Evolutionary conservation across 2,888 invertebrate species (phyloP), one percentile per base, ranked within the genome.

Genomic region (Pterostichus madidus): DNA sequence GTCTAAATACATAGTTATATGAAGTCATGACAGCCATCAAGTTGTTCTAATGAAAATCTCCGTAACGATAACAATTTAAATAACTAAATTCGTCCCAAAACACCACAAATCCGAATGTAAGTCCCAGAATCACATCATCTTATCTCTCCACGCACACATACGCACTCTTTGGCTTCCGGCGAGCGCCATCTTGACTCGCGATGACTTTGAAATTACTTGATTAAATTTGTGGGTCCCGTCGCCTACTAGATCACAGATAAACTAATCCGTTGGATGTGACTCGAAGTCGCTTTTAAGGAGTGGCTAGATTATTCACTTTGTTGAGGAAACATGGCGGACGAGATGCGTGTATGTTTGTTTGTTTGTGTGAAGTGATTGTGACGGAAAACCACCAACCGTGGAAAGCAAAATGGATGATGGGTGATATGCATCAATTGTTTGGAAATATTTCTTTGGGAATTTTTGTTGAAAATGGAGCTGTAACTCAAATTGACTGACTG

Each of bases 161-260:
- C 46, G 52, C 49, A 31, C 35, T 7, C 39, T n/a, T 39, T 17
- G 56, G 53, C 61, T 78, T 78, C 78, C 78, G 75, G 39, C 39
- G 61, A 10, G 61, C 59, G 78, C 78, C 78, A 78, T 78, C 78
- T 78, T 78, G 56, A 24, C 49, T 24, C 11, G 75, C 61, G 61
- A 78, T 78, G 78, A 78, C 78, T 78, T 78, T 59, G 78, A 78
- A 78, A 78, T 78, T 78, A 78, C 44, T 78, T 78, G 78, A 78
- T 78, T 78, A 59, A 78, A 78, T 59, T 59, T 59, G 78, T 78
- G 59, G 78, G 59, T 6, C 61, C 77, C 39, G 75, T 49, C 31
- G 61, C 78, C 31, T 76, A 35, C 53, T 68, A 68, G 75, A 78
- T 78, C 61, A 31, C 13, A 56, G 78, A 78, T 78, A 78, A 75